phyloP scores from a whole-genome alignment of 2,888 invertebrate species.

The Eilema sororculum region DNA sequence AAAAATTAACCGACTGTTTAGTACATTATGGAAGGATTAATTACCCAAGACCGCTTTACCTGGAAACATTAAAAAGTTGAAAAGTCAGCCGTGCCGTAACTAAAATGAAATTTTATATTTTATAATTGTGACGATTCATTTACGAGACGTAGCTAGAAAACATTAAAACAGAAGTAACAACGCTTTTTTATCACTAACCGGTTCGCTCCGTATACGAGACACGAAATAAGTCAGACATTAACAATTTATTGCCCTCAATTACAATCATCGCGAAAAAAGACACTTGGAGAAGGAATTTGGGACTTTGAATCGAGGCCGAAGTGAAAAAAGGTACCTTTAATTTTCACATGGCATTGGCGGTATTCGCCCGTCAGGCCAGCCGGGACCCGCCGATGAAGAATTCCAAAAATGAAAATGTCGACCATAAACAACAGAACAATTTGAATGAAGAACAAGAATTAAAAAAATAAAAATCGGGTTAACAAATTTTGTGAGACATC shows the following conservation, averaged over 20 bases:
- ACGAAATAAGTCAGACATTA: slow-evolving; percentile 76
- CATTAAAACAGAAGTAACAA: slow-evolving; percentile 71
- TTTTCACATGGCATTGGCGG: slow-evolving; percentile 82
- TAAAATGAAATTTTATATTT: slow-evolving; percentile 68
- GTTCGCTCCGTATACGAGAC: slow-evolving; percentile 62
- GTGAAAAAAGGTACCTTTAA: slow-evolving; percentile 82
- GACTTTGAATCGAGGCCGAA: slow-evolving; percentile 73
- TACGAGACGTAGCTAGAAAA: slow-evolving; percentile 69
- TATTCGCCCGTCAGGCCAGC: slow-evolving; percentile 66
- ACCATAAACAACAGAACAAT: slow-evolving; percentile 86
- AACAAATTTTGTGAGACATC: slow-evolving; percentile 81
- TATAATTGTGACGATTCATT: slow-evolving; percentile 68
- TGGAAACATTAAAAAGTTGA: slow-evolving; percentile 75
- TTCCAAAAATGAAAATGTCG: slow-evolving; percentile 86
- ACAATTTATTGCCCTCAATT: slow-evolving; percentile 84
- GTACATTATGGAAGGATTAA: slow-evolving; percentile 77
- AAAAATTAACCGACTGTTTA: slow-evolving; percentile 62
- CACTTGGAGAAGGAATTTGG: slow-evolving; percentile 73
- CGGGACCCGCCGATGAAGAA: slow-evolving; percentile 65
- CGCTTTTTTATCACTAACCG: slow-evolving; percentile 72
- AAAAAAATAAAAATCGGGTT: slow-evolving; percentile 76
- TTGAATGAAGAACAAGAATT: slow-evolving; percentile 83
- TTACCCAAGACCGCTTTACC: slow-evolving; percentile 68
- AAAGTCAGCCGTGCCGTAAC: slow-evolving; percentile 68
- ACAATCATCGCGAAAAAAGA: slow-evolving; percentile 82